Conservation (phyloP, 2,797 vertebrate species). For the Xerus rutilus region DNA sequence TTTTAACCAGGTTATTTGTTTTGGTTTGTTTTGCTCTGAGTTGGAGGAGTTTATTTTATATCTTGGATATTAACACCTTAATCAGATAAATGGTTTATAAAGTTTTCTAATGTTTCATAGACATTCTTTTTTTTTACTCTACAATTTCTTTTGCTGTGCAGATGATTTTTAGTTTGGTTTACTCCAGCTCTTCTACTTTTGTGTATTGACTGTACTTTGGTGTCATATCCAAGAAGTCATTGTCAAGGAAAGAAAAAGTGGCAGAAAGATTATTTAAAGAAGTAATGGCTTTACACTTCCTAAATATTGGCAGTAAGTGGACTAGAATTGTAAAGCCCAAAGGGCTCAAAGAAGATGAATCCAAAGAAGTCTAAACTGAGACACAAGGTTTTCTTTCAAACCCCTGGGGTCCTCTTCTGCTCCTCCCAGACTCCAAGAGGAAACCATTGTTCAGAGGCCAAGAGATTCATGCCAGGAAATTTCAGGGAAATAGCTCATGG, state of each 20-base stretch:
- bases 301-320: background rate
- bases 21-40: background rate
- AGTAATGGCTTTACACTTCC: background rate
- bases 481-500: constrained; percentile 80
- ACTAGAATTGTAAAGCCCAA: background rate
- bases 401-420: constrained; percentile 42
- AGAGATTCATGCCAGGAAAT: constrained; percentile 81
- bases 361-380: background rate
- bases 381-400: background rate
- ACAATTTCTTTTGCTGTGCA: background rate
- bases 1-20: background rate
- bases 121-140: background rate
- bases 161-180: background rate
- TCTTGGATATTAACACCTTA: background rate
- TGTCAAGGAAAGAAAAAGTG: background rate
- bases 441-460: constrained; percentile 86
- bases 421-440: constrained; percentile 87
- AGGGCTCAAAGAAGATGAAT: background rate
- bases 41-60: background rate
- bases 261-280: background rate
- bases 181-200: background rate
- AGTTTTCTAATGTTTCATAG: background rate
- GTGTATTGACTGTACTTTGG: background rate
- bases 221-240: background rate
- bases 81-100: background rate